Conservation (phyloP, 2,888 invertebrate species). For the Cantharis flavilabris region DNA sequence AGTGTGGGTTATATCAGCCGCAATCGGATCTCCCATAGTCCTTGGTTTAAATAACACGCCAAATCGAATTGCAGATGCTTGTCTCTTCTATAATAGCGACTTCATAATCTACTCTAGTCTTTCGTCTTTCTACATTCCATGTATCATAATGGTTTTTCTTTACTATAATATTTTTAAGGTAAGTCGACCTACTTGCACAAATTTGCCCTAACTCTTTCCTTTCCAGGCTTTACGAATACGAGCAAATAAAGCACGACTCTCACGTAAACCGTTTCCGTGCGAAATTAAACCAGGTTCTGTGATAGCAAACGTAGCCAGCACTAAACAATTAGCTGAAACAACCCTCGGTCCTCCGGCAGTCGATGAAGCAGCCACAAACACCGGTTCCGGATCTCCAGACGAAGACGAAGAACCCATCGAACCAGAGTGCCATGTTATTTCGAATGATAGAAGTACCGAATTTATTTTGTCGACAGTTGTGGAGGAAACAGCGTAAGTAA, state of each 20-base stretch:
- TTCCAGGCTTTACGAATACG: slow-evolving; percentile 81
- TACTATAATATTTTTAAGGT: slow-evolving; percentile 98
- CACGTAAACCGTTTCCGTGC: slow-evolving; percentile 76
- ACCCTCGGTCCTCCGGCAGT: slow-evolving; percentile 69
- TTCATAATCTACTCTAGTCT: slow-evolving; percentile 98
- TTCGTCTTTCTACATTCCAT: slow-evolving; percentile 98
- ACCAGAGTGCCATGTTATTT: slow-evolving; percentile 79
- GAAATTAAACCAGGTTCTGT: slow-evolving; percentile 78
- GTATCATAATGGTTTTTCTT: slow-evolving; percentile 96
- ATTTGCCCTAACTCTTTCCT: background rate
- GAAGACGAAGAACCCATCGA: slow-evolving; percentile 72
- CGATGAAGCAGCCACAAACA: slow-evolving; percentile 85
- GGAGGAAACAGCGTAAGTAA: slow-evolving; percentile 81
- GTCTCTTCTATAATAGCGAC: slow-evolving; percentile 96
- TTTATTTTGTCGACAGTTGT: slow-evolving; percentile 89
- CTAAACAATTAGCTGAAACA: slow-evolving; percentile 80
- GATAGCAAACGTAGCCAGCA: slow-evolving; percentile 88
- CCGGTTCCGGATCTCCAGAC: slow-evolving; percentile 88
- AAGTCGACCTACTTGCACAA: slow-evolving; percentile 44
- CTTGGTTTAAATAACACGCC: slow-evolving; percentile 94
- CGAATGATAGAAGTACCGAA: slow-evolving; percentile 88
- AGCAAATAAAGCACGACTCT: slow-evolving; percentile 81
- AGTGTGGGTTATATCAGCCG: slow-evolving; percentile 94
- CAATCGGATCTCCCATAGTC: slow-evolving; percentile 95
- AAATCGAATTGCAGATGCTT: slow-evolving; percentile 79